Percentiles rank a stretch among this genome's conserved stretches.
These are phyloP conservation scores for Polyergus mexicanus DNA, from an alignment of 1,140 invertebrate species.

Conservation along the genomic window DNA sequence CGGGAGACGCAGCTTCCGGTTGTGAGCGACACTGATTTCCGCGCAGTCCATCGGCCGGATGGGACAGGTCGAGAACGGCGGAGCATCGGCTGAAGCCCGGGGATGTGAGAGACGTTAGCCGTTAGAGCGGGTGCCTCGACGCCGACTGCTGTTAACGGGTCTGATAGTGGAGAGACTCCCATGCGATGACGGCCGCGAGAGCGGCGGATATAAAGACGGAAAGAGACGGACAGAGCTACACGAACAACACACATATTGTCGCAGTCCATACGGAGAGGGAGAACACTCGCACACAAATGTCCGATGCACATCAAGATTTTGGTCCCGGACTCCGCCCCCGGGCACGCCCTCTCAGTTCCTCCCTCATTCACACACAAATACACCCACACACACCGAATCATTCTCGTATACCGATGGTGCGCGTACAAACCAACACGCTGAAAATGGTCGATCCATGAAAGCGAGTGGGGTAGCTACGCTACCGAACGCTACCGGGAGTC, in stretches of 20 bases:
- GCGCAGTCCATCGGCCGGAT: slow-evolving; percentile 71
- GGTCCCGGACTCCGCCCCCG: slow-evolving; percentile 76
- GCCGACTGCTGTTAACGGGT: slow-evolving; percentile 84
- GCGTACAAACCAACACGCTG: slow-evolving; percentile 50
- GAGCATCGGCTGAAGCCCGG: slow-evolving; percentile 72
- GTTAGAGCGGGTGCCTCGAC: slow-evolving; percentile 82
- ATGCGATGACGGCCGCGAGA: slow-evolving; percentile 79
- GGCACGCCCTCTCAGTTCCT: slow-evolving; percentile 72
- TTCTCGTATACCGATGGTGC: slow-evolving; percentile 18
- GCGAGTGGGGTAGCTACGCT: slow-evolving; percentile 33
- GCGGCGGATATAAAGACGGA: slow-evolving; percentile 66
- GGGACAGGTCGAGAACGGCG: slow-evolving; percentile 64
- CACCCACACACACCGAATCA: slow-evolving; percentile 57
- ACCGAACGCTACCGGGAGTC: slow-evolving; percentile 50
- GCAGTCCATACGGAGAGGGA: slow-evolving; percentile 5
- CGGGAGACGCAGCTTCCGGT: slow-evolving; percentile 39
- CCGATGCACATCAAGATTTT: slow-evolving; percentile 78
- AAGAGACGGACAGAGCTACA: slow-evolving; percentile 59
- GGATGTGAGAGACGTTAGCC: slow-evolving; percentile 79
- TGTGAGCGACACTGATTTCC: slow-evolving; percentile 74
- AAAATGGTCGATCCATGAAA: slow-evolving; percentile 37
- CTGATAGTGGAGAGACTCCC: slow-evolving; percentile 79
- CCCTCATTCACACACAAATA: slow-evolving; percentile 67
- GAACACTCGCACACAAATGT: slow-evolving; percentile 68
- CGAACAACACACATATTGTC: slow-evolving; percentile 16